Evolutionary conservation across 2,113 vertebrate genomes (phyloP), one percentile per base, ranked within the genome.

Genomic region (Danio rerio): DNA sequence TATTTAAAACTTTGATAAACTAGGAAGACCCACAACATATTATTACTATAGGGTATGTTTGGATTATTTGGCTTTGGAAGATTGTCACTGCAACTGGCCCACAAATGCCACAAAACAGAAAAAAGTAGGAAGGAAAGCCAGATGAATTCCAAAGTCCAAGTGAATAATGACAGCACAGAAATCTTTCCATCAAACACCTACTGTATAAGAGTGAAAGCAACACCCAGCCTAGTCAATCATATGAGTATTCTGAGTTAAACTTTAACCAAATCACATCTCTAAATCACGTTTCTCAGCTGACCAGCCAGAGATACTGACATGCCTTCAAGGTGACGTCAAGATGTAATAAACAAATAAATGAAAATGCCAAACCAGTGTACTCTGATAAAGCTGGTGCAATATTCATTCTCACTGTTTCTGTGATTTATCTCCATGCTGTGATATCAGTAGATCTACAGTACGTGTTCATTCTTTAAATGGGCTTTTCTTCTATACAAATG

Each of bases 301-400:
- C 62, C 62, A 84, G 53, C 59, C 18, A 56, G 13, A 21, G 40
- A 79, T 31, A 56, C 63, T 21, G 16, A 20, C 58, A 68, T 65
- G 79, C 50, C 31, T 83, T 78, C 8, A 84, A 62, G 49, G 76
- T 83, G 63, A 84, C 56, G 16, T 84, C 11, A 71, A 69, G 52
- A 73, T 62, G 31, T 31, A 31, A 31, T 31, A 31, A 31, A 31
- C 31, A 15, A 3, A 62, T 18, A 78, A 78, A 63, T 9, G 18
- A 21, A 78, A 61, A 61, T 42, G 16, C 53, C 43, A 52, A 72
- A 47, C 55, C 18, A 42, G 63, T 56, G 81, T 18, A 73, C 18
- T 18, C 69, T 74, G 83, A 82, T 84, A 82, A 84, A 72, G 15
- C 52, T 59, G 9, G 75, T 0, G 62, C 13, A 20, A 20, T 66